A percentile compares a stretch with the other conserved stretches of the same genome.
These are phyloP conservation scores for Cryptops parisi DNA, from an alignment of 2,888 invertebrate genomes.

Conservation along the genomic window DNA sequence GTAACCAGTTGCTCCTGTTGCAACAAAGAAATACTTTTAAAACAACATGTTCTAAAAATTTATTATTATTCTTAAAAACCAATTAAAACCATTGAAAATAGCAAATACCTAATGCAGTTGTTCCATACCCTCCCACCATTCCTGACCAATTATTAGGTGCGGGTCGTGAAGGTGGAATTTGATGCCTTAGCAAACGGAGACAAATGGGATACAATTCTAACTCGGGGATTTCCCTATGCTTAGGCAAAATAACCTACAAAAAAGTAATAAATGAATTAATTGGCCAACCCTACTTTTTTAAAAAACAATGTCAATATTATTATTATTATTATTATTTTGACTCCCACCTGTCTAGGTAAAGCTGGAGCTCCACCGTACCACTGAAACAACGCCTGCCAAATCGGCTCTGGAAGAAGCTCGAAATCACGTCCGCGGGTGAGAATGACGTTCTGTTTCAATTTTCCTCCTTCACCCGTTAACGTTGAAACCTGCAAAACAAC, in stretches of 20 bases:
- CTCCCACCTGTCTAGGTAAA: slow-evolving; percentile 52
- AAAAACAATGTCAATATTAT: too few relatives aligned
- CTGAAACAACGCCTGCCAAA: slow-evolving; percentile 70
- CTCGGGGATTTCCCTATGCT: slow-evolving; percentile 44
- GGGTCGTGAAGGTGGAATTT: slow-evolving; percentile 28
- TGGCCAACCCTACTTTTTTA: too few relatives aligned
- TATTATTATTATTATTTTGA: too few relatives aligned
- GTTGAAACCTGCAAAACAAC: slow-evolving; percentile 42
- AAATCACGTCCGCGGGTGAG: slow-evolving; percentile 68
- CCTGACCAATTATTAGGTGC: slow-evolving; percentile 31
- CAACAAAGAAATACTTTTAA: neutral
- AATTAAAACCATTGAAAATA: too few relatives aligned
- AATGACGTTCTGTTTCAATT: slow-evolving; percentile 53
- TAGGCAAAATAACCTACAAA: slow-evolving; percentile 50
- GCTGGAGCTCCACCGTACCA: slow-evolving; percentile 73
- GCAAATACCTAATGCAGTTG: slow-evolving; percentile 43
- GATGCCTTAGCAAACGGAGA: slow-evolving; percentile 57
- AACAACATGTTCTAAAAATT: neutral
- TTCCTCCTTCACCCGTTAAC: slow-evolving; percentile 76
- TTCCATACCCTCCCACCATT: slow-evolving; percentile 46
- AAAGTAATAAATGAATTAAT: slow-evolving; percentile 6
- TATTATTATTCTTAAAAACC: too few relatives aligned
- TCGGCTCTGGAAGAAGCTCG: slow-evolving; percentile 66
- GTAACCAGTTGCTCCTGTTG: slow-evolving; percentile 13
- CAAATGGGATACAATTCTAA: slow-evolving; percentile 71